Evolutionary conservation across 2,888 invertebrate genomes (phyloP).

Genomic region (Morpho helenor): DNA sequence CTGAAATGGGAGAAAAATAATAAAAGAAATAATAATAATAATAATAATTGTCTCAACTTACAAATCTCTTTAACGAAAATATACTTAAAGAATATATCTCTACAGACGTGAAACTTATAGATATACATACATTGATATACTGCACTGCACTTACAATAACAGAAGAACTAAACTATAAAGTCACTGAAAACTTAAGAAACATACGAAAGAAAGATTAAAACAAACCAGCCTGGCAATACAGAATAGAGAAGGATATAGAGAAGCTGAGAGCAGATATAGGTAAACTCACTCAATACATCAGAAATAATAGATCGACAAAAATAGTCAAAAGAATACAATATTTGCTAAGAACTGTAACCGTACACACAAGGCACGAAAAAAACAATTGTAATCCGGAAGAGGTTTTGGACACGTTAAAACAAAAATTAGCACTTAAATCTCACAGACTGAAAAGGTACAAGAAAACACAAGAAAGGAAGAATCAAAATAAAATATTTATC

Average conservation of each 20-base stretch:
- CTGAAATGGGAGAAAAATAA: no score
- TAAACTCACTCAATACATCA: no score
- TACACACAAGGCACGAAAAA: not conserved
- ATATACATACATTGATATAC: slow-evolving; percentile 21
- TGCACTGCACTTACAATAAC: slow-evolving; percentile 20
- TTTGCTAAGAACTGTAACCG: not conserved
- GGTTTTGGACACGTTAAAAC: not conserved
- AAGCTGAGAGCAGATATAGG: no score
- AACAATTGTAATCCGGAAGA: not conserved
- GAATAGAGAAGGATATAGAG: no score
- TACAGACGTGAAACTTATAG: slow-evolving; percentile 4
- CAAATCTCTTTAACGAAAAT: not conserved
- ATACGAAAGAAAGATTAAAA: not conserved
- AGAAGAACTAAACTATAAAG: slow-evolving; percentile 18
- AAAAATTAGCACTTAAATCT: not conserved
- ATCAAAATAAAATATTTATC: not conserved
- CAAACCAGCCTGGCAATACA: no score
- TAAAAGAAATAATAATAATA: no score
- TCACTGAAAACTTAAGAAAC: not conserved
- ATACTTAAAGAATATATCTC: not conserved
- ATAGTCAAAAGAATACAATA: no score
- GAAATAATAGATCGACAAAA: no score
- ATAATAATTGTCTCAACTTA: not conserved
- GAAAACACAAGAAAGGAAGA: not conserved
- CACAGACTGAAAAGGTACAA: not conserved